phyloP scores from a whole-genome alignment of 2,797 vertebrate species.

The Eurystomus glaucurus region DNA sequence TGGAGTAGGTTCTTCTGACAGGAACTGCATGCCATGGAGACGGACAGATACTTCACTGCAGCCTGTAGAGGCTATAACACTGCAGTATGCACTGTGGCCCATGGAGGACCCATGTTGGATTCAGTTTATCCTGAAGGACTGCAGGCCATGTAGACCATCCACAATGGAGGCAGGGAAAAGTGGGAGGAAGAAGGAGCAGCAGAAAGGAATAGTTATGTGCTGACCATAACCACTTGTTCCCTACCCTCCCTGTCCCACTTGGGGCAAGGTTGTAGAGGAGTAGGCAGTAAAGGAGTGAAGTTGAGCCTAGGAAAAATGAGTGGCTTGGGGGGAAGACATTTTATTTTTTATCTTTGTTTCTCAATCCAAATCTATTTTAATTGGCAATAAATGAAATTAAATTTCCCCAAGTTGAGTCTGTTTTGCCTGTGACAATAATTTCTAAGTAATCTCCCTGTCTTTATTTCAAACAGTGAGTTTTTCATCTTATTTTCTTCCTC shows the following conservation, averaged over 20 bases:
- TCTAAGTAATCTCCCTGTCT: neutral
- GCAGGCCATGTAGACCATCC: neutral
- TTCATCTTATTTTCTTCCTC: neutral
- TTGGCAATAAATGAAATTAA: neutral
- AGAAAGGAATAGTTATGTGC: neutral
- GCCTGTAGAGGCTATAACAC: neutral
- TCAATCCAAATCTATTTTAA: neutral
- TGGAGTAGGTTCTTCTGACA: neutral
- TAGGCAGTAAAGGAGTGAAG: neutral
- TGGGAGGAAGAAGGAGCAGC: fast-evolving
- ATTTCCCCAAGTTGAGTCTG: neutral
- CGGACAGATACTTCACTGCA: neutral
- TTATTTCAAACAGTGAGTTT: neutral
- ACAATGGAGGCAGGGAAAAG: neutral
- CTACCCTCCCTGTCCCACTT: fast-evolving
- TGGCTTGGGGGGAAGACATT: neutral
- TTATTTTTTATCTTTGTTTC: neutral
- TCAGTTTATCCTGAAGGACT: neutral
- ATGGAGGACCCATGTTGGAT: neutral
- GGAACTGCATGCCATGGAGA: neutral
- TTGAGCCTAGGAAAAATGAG: neutral
- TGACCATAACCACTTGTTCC: fast-evolving
- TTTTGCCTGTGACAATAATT: neutral
- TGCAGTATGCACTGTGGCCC: neutral
- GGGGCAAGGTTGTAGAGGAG: neutral